phyloP scores from a whole-genome alignment of 92 coral and sea anemone species.

The Actinostola sp. region DNA sequence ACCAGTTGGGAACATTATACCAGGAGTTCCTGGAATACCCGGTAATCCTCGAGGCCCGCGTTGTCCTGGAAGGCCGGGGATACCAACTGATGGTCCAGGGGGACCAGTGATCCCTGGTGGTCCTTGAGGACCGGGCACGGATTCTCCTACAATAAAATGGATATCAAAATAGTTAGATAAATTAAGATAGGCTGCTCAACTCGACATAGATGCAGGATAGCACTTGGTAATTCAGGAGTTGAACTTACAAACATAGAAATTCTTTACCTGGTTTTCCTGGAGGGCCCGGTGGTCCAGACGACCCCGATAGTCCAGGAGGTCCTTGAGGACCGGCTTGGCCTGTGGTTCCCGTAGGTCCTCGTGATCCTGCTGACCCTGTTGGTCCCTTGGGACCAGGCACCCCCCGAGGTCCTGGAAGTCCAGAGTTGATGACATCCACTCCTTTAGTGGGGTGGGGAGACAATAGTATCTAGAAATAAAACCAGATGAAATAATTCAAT shows the following conservation, averaged over 20 bases:
- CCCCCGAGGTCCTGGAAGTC: slow-evolving; percentile 74
- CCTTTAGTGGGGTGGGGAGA: neutral
- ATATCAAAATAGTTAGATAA: too few species aligned
- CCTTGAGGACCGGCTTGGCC: slow-evolving; percentile 27
- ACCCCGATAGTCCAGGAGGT: slow-evolving; percentile 3
- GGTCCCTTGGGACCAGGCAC: slow-evolving; percentile 6
- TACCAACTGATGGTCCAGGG: slow-evolving; percentile 7
- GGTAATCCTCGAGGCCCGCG: slow-evolving; percentile 18
- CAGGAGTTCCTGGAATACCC: slow-evolving; percentile 38
- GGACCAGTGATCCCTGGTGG: neutral
- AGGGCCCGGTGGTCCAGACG: slow-evolving; percentile 7
- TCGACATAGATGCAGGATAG: too few species aligned
- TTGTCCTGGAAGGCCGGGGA: slow-evolving; percentile 11
- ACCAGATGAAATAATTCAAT: too few species aligned
- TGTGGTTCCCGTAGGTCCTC: slow-evolving; percentile 10
- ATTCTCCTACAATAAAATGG: too few species aligned
- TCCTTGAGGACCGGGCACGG: slow-evolving; percentile 29
- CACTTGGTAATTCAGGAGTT: too few species aligned
- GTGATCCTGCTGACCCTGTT: neutral
- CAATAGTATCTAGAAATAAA: slow-evolving; percentile 6
- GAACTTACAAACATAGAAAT: too few species aligned
- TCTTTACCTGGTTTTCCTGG: slow-evolving; percentile 8
- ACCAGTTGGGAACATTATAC: neutral
- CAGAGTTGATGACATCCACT: slow-evolving; percentile 28
- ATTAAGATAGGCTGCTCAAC: too few species aligned